Conservation (phyloP, 2,113 vertebrate species). For the Boleophthalmus pectinirostris region DNA sequence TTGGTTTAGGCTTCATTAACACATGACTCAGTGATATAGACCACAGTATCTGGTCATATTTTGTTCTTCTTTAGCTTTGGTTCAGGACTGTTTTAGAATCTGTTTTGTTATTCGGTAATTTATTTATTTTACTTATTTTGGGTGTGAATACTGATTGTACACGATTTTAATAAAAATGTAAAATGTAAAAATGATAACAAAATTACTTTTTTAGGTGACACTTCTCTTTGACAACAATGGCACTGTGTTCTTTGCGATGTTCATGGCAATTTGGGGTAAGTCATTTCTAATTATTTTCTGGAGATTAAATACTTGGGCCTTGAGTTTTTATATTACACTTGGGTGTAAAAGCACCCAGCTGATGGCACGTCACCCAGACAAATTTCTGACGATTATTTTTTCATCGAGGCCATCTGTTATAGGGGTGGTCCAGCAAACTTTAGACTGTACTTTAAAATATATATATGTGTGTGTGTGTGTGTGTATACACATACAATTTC, state of each 20-base stretch:
- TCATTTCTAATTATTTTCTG: constrained; percentile 19
- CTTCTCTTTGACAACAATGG: constrained; percentile 92
- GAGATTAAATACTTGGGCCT: neutral
- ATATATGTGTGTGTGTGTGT: neutral
- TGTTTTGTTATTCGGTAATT: neutral
- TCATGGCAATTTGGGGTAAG: constrained; percentile 97
- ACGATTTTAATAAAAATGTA: too few relatives aligned
- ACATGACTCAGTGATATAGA: too few relatives aligned
- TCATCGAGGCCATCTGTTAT: constrained; percentile 55
- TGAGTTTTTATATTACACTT: constrained; percentile 20
- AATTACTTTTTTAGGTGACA: constrained; percentile 78
- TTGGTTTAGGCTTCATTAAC: too few relatives aligned
- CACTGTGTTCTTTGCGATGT: constrained; percentile 89
- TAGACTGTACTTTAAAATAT: constrained; percentile 18
- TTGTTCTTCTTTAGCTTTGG: neutral
- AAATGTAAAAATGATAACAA: neutral
- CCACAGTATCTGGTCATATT: neutral
- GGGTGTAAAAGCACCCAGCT: constrained; percentile 35
- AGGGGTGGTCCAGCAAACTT: constrained; percentile 37
- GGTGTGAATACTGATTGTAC: neutral
- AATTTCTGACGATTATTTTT: constrained; percentile 41
- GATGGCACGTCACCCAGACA: constrained; percentile 43
- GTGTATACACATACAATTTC: too few relatives aligned
- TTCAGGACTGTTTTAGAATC: neutral
- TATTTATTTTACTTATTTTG: neutral